Evolutionary conservation across 2,113 vertebrate species (phyloP).

Genomic region (Edolisoma coerulescens): DNA sequence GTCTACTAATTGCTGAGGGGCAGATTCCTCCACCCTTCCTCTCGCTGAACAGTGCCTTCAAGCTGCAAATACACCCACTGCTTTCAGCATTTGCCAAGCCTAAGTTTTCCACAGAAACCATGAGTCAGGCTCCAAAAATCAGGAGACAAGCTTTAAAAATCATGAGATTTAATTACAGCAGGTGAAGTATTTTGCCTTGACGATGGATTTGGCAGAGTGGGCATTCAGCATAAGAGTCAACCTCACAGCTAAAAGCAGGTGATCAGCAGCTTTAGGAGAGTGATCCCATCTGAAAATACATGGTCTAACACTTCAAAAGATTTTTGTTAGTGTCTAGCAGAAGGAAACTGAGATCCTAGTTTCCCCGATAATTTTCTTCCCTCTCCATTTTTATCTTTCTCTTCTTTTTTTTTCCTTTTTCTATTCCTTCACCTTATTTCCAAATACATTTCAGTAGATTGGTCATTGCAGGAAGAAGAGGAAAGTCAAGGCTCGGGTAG

Average conservation of each 20-base stretch:
- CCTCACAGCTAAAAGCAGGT: constrained; percentile 11
- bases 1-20: constrained; percentile 67
- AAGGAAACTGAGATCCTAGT: not conserved
- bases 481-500: not conserved
- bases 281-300: not conserved
- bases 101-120: constrained; percentile 59
- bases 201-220: not conserved
- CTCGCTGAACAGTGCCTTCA: constrained; percentile 55
- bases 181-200: constrained; percentile 28
- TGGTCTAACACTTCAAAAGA: constrained; percentile 21
- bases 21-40: constrained; percentile 63
- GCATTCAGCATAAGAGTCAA: not conserved
- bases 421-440: not conserved
- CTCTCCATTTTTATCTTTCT: not conserved
- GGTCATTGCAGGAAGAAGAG: not conserved
- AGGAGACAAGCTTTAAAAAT: constrained; percentile 52
- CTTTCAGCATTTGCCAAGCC: constrained; percentile 54
- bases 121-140: constrained; percentile 59
- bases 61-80: constrained; percentile 64
- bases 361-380: not conserved
- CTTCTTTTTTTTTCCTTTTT: not conserved
- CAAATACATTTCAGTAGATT: not conserved
- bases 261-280: constrained; percentile 7
- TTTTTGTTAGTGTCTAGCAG: not conserved
- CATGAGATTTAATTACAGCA: constrained; percentile 38